Percentiles rank a stretch among this genome's conserved stretches.
Evolutionary conservation across 2,797 vertebrate species (phyloP).

Genomic region (Sebastiscus tertius): DNA sequence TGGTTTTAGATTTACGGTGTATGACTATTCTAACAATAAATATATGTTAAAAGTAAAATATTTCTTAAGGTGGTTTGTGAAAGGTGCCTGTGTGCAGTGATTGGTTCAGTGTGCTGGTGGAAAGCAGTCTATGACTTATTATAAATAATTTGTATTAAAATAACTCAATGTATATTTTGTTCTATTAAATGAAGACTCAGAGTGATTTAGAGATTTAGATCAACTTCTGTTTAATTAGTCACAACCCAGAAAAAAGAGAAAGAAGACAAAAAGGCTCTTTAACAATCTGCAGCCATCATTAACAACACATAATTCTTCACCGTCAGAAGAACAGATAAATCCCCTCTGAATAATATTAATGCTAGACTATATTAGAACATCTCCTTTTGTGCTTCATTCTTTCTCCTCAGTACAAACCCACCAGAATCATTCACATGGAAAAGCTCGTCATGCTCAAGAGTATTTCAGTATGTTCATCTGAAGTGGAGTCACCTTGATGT

Average conservation of each 20-base stretch:
- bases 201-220: constrained; percentile 50
- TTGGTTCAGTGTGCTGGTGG: no score
- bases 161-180: neutral
- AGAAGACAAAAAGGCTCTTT: constrained; percentile 61
- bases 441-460: constrained; percentile 12
- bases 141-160: no score
- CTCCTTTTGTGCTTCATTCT: constrained; percentile 63
- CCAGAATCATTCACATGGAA: neutral
- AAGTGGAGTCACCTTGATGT: neutral
- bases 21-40: no score
- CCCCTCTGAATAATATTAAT: constrained; percentile 54
- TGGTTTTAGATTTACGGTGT: no score
- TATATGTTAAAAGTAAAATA: no score
- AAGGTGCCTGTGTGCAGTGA: no score
- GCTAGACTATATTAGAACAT: constrained; percentile 43
- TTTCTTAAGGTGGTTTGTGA: no score
- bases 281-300: constrained; percentile 75
- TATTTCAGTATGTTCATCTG: neutral
- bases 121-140: no score
- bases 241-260: constrained; percentile 66
- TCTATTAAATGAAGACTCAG: constrained; percentile 21
- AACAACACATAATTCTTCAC: constrained; percentile 44
- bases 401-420: constrained; percentile 6
- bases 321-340: constrained; percentile 39
- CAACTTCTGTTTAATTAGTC: constrained; percentile 81